These are phyloP conservation scores for Hemichromis elongatus DNA, from an alignment of 2,113 vertebrate species.

Conservation along the genomic window DNA sequence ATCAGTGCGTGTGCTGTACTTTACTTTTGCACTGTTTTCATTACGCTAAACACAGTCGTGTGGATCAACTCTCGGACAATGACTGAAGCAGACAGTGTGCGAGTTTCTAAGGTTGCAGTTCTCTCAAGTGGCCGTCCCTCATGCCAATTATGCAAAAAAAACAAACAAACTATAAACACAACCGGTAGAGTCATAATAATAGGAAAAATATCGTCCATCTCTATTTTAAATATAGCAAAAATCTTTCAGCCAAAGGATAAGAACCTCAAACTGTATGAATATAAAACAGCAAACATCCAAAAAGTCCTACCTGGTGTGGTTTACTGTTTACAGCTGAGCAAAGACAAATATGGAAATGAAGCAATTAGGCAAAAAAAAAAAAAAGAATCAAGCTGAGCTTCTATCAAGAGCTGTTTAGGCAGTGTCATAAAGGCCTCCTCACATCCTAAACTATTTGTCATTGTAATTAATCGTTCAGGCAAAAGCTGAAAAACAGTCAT, in stretches of 20 bases:
- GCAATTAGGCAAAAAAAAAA: background rate
- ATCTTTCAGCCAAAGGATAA: background rate
- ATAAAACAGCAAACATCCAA: background rate
- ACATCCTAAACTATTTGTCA: background rate
- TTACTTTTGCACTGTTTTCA: constrained; percentile 6
- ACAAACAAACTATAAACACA: constrained; percentile 46
- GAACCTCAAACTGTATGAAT: background rate
- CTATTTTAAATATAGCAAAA: constrained; percentile 25
- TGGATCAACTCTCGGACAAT: constrained; percentile 23
- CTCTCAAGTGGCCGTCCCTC: constrained; percentile 52
- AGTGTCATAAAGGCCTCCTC: background rate
- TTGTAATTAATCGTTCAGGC: constrained; percentile 11
- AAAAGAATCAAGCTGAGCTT: background rate
- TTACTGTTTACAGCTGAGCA: background rate
- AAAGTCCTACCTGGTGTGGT: background rate
- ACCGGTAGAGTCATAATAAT: constrained; percentile 48
- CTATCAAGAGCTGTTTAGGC: background rate
- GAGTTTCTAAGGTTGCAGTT: constrained; percentile 24
- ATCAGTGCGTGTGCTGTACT: constrained; percentile 34
- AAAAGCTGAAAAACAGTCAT: constrained; percentile 2
- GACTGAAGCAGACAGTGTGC: constrained; percentile 46
- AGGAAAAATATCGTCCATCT: constrained; percentile 33
- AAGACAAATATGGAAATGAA: background rate
- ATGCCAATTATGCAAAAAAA: constrained; percentile 49
- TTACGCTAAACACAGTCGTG: constrained; percentile 1